Evolutionary conservation across 2,113 vertebrate genomes (phyloP).

Genomic region (Pteropus alecto): DNA sequence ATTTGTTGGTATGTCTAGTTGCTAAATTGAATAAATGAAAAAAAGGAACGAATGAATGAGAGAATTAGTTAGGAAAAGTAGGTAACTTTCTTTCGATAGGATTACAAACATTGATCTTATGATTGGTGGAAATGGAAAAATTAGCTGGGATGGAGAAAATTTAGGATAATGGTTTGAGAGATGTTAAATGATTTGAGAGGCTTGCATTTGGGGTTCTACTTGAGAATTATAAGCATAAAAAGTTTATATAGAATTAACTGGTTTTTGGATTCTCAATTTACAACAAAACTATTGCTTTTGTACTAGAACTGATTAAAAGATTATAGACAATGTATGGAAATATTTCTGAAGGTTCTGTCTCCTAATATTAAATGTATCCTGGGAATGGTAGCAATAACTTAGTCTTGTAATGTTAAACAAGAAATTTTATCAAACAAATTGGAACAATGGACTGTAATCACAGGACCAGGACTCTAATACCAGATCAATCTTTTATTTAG

Average conservation of each 20-base stretch:
- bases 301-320: background rate
- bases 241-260: background rate
- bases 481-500: background rate
- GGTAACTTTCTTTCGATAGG: background rate
- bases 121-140: background rate
- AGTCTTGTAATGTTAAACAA: background rate
- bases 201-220: background rate
- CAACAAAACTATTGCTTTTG: background rate
- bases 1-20: background rate
- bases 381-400: background rate
- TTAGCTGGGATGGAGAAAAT: background rate
- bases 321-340: background rate
- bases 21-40: background rate
- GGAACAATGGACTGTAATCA: slow-evolving; percentile 13
- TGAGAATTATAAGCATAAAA: slow-evolving; percentile 13
- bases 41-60: background rate
- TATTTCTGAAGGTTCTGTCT: background rate
- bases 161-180: background rate
- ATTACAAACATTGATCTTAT: background rate
- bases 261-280: slow-evolving; percentile 21
- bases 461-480: background rate
- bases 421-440: slow-evolving; percentile 9
- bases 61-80: background rate
- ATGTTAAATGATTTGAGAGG: slow-evolving; percentile 14
- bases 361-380: background rate